Evolutionary conservation across 2,797 vertebrate species (phyloP).

Genomic region (Aselliscus stoliczkanus): DNA sequence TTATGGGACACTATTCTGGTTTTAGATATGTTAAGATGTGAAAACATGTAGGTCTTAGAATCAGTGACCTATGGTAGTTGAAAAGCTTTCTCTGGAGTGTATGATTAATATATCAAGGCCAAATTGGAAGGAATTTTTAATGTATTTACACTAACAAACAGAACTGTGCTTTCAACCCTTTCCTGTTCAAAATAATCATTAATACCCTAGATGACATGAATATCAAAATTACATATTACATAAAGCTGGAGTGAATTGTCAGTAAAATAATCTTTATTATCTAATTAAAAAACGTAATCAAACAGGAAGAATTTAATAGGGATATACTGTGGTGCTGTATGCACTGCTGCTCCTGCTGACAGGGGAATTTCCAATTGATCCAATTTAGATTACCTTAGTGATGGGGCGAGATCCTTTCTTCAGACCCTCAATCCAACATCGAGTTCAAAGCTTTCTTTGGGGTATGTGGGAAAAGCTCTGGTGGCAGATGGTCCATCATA

Average conservation of each 20-base stretch:
- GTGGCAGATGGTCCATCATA: background rate
- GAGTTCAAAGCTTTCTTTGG: background rate
- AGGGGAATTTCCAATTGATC: background rate
- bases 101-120: background rate
- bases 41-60: background rate
- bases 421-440: background rate
- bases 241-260: background rate
- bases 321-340: background rate
- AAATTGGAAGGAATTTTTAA: background rate
- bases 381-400: background rate
- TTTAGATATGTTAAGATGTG: background rate
- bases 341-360: background rate
- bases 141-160: background rate
- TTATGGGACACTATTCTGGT: background rate
- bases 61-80: background rate
- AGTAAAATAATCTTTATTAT: background rate
- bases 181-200: slow-evolving; percentile 1
- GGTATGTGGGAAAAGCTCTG: background rate
- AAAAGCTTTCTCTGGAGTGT: background rate
- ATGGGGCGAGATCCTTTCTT: background rate
- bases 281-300: background rate
- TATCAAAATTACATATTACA: background rate
- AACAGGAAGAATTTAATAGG: background rate
- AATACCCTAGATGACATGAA: background rate
- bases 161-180: background rate